phyloP scores from a whole-genome alignment of 2,113 vertebrate genomes.

The Amphiprion ocellaris region DNA sequence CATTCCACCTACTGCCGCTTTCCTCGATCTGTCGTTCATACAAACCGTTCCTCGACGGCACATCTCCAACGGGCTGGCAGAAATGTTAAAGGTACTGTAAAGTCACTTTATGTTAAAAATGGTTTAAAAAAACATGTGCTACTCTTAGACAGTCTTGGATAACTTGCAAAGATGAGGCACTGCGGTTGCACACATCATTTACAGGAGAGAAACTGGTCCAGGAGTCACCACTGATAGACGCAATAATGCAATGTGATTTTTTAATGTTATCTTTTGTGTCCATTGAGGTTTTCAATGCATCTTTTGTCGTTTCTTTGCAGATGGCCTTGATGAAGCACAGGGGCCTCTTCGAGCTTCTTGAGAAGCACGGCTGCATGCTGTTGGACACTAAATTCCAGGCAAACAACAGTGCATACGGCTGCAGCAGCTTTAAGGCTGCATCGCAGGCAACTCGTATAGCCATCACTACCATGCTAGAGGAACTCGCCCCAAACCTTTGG shows the following conservation, averaged over 20 bases:
- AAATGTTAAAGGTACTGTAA: slow-evolving; percentile 87
- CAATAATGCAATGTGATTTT: no score
- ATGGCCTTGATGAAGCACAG: slow-evolving; percentile 91
- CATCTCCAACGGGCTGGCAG: slow-evolving; percentile 88
- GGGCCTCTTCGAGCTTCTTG: slow-evolving; percentile 86
- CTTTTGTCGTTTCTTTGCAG: slow-evolving; percentile 60
- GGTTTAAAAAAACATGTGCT: no score
- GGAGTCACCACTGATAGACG: no score
- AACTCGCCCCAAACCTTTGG: slow-evolving; percentile 89
- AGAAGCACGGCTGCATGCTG: slow-evolving; percentile 69
- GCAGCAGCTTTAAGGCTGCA: slow-evolving; percentile 22
- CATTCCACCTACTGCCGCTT: slow-evolving; percentile 83
- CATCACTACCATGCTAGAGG: slow-evolving; percentile 89
- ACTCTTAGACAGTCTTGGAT: neutral
- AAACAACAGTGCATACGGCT: slow-evolving; percentile 31
- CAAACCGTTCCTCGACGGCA: slow-evolving; percentile 85
- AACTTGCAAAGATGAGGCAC: no score
- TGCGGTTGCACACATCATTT: no score
- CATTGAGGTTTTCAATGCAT: neutral
- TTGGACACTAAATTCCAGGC: slow-evolving; percentile 83
- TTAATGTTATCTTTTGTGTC: neutral
- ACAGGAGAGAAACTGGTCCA: no score
- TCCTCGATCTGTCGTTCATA: slow-evolving; percentile 88
- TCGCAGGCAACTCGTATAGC: slow-evolving; percentile 77
- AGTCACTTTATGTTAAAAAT: neutral